Percentiles rank a stretch among this genome's conserved stretches.
These are phyloP conservation scores for Ecdyonurus torrentis DNA, from an alignment of 2,888 invertebrate genomes.

Conservation along the genomic window DNA sequence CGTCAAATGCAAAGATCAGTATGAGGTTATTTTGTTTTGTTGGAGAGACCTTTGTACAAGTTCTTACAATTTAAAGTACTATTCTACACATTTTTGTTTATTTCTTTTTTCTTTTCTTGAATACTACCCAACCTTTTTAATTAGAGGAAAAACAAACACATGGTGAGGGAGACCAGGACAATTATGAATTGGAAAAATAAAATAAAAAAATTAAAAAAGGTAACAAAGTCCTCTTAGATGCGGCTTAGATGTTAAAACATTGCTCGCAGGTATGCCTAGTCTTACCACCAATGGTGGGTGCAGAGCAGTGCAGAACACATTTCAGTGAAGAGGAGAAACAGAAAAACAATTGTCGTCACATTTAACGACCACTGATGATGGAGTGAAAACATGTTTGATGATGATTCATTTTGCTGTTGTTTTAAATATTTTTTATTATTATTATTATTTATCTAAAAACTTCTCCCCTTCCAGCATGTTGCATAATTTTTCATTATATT, in stretches of 20 bases:
- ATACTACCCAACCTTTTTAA: conserved; percentile 1
- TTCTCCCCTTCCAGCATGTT: not conserved
- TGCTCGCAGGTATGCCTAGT: not conserved
- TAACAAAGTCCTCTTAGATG: not conserved
- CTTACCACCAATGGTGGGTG: not conserved
- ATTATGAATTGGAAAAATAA: not conserved
- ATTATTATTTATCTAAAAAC: not conserved
- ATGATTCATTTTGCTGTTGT: not conserved
- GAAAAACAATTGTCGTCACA: not conserved
- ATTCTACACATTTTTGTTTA: not conserved
- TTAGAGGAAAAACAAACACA: not conserved
- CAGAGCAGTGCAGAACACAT: not conserved
- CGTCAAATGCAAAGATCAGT: conserved; percentile 4
- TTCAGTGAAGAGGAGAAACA: not conserved
- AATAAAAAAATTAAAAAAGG: not conserved
- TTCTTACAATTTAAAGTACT: not conserved
- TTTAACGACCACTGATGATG: not conserved
- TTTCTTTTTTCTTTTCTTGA: not conserved
- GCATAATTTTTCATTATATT: not conserved
- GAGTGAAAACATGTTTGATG: not conserved
- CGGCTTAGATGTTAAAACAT: not conserved
- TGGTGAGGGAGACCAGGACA: not conserved
- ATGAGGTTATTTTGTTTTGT: not conserved
- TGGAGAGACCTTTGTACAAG: conserved; percentile 3
- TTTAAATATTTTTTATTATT: not conserved